These are phyloP conservation scores for Saxidomus purpurata DNA, from an alignment of 1,140 invertebrate genomes.

Conservation along the genomic window DNA sequence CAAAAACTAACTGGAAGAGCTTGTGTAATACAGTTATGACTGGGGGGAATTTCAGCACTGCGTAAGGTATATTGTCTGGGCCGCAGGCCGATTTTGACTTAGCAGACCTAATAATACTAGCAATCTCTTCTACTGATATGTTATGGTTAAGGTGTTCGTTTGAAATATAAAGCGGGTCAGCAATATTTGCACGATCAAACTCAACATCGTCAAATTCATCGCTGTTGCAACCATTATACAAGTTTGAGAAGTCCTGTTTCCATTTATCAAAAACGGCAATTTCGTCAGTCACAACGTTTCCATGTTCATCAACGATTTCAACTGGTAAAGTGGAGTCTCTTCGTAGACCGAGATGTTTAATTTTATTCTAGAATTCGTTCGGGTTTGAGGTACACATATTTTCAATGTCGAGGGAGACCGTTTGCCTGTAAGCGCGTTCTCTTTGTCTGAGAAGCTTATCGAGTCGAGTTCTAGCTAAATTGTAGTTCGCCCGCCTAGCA, in stretches of 20 bases:
- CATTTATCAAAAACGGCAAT: conserved; percentile 23
- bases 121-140: conserved; percentile 13
- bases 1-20: conserved; percentile 51
- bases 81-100: conserved; percentile 8
- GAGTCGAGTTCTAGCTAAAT: background rate
- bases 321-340: background rate
- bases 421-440: background rate
- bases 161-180: background rate
- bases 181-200: background rate
- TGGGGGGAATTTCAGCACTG: conserved; percentile 18
- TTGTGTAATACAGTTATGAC: conserved; percentile 8
- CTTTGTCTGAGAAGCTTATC: background rate
- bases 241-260: conserved; percentile 39
- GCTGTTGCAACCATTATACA: conserved; percentile 44
- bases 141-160: background rate
- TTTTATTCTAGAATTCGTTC: conserved; percentile 55
- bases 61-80: conserved; percentile 10
- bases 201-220: background rate
- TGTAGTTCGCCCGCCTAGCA: background rate
- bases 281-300: background rate
- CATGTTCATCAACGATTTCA: background rate
- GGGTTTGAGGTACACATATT: background rate
- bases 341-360: conserved; percentile 38
- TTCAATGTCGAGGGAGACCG: background rate
- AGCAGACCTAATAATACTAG: background rate